Conservation (phyloP, 1,140 invertebrate species). For the Drosophila subpulchrella region DNA sequence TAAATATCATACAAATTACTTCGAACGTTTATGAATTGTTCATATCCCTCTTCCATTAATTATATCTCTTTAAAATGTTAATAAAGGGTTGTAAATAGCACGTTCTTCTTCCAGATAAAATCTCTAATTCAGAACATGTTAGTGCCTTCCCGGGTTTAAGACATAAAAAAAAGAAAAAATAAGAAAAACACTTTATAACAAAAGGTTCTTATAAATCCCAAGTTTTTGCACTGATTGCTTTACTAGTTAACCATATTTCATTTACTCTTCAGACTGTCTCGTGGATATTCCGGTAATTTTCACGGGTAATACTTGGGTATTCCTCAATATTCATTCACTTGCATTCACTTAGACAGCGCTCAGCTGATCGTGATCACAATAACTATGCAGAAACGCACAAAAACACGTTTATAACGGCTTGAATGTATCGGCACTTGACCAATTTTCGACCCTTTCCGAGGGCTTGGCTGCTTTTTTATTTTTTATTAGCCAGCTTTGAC, state of each 20-base stretch:
- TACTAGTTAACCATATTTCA: slow-evolving; percentile 17
- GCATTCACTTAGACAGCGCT: slow-evolving; percentile 11
- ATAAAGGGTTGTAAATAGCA: too few relatives aligned
- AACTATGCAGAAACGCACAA: slow-evolving; percentile 21
- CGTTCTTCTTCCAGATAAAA: too few relatives aligned
- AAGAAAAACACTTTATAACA: too few relatives aligned
- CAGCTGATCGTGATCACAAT: slow-evolving; percentile 24
- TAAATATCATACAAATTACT: too few relatives aligned
- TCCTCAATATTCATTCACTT: slow-evolving; percentile 29
- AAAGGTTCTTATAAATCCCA: neutral
- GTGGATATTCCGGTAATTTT: slow-evolving; percentile 1
- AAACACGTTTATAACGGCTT: slow-evolving; percentile 29
- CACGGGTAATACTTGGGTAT: neutral
- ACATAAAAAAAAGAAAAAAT: too few relatives aligned
- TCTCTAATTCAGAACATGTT: too few relatives aligned
- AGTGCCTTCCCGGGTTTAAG: too few relatives aligned
- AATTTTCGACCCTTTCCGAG: slow-evolving; percentile 15
- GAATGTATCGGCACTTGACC: slow-evolving; percentile 31
- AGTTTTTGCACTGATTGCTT: neutral
- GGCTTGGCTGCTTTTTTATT: neutral
- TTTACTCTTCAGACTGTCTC: neutral
- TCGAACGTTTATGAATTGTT: too few relatives aligned
- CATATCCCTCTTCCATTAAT: too few relatives aligned
- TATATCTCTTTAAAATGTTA: too few relatives aligned
- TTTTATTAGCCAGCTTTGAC: neutral